phyloP scores from a whole-genome alignment of 2,888 invertebrate species.

The Gryllus longicercus region DNA sequence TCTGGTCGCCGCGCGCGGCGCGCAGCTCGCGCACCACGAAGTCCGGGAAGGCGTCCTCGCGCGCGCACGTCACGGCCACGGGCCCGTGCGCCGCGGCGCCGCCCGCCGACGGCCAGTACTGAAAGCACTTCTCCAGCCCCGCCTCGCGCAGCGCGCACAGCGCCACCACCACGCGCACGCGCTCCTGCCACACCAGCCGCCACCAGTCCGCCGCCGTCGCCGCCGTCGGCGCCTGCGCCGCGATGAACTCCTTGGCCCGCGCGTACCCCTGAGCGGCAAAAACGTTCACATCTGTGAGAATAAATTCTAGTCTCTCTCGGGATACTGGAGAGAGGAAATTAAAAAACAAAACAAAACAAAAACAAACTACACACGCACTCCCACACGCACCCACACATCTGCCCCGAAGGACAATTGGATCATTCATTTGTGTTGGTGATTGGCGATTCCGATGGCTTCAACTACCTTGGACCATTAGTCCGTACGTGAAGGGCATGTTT shows the following conservation, averaged over 20 bases:
- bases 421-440: no score
- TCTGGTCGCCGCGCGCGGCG: neutral
- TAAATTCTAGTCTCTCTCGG: no score
- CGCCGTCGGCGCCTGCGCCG: slow-evolving; percentile 86
- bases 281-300: no score
- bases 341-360: no score
- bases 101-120: slow-evolving; percentile 67
- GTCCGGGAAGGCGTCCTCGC: neutral
- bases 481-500: no score
- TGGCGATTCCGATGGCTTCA: no score
- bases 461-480: no score
- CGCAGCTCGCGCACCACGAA: slow-evolving; percentile 9
- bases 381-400: no score
- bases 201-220: slow-evolving; percentile 89
- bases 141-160: slow-evolving; percentile 85
- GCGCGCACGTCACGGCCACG: slow-evolving; percentile 48
- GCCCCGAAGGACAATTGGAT: no score
- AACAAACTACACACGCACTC: no score
- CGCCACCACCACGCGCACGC: slow-evolving; percentile 71
- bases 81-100: slow-evolving; percentile 48
- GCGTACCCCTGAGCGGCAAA: neutral
- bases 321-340: no score
- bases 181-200: slow-evolving; percentile 72
- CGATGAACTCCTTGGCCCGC: slow-evolving; percentile 67
- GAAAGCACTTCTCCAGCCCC: slow-evolving; percentile 79